A percentile compares a stretch with the other conserved stretches of the same genome.
phyloP scores from a whole-genome alignment of 2,113 vertebrate species.

The Bubalus kerabau region DNA sequence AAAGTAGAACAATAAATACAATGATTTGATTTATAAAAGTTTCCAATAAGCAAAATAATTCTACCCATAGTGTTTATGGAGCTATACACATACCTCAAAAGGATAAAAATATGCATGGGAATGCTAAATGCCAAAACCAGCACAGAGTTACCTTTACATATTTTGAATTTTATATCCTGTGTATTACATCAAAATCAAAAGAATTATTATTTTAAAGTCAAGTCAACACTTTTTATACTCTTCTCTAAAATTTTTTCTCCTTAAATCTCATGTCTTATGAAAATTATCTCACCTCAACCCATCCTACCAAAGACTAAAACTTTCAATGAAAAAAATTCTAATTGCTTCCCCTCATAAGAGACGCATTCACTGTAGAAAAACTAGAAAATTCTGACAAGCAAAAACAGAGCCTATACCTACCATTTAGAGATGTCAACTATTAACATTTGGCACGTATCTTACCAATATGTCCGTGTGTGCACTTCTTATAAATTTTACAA shows the following conservation, averaged over 20 bases:
- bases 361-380: not conserved
- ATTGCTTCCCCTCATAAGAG: not conserved
- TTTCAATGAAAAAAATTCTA: not conserved
- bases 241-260: not conserved
- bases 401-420: not conserved
- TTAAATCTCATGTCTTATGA: conserved; percentile 2
- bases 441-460: not conserved
- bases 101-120: not conserved
- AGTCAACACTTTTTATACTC: not conserved
- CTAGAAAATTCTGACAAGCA: not conserved
- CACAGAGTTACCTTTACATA: not conserved
- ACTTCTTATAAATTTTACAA: not conserved
- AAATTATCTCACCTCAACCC: not conserved
- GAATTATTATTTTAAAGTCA: conserved; percentile 3
- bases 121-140: not conserved
- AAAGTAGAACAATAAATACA: not conserved
- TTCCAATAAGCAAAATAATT: conserved; percentile 28
- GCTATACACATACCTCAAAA: not conserved
- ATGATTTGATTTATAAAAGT: not conserved
- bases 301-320: not conserved
- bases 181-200: not conserved
- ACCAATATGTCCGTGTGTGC: not conserved
- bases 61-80: not conserved
- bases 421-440: not conserved
- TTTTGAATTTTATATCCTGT: not conserved